A percentile compares a stretch with the other conserved stretches of the same genome.
Evolutionary conservation across 1,140 invertebrate genomes (phyloP).

Genomic region (Apis cerana): DNA sequence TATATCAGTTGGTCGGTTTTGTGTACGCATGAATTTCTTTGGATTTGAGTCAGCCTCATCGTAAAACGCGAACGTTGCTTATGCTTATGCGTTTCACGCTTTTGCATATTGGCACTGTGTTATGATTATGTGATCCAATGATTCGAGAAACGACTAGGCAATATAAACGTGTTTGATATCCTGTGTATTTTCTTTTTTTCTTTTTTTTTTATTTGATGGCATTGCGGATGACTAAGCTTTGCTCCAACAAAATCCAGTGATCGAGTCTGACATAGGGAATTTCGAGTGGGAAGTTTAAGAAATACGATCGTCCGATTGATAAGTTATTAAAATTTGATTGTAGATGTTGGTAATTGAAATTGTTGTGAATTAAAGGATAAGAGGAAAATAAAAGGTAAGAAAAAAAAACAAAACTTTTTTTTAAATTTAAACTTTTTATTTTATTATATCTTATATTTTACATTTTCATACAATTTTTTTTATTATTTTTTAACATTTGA

Average conservation of each 20-base stretch:
- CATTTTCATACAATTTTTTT: neutral
- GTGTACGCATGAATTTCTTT: conserved; percentile 12
- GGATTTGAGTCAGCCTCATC: neutral
- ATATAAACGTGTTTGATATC: neutral
- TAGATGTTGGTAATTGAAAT: neutral
- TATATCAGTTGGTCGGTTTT: conserved; percentile 20
- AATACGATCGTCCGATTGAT: neutral
- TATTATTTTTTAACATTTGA: no score
- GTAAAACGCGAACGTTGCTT: neutral
- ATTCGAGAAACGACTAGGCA: neutral
- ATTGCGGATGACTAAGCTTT: neutral
- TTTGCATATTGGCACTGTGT: neutral
- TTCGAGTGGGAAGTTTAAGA: neutral
- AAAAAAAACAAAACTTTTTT: no score
- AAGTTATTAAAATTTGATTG: neutral
- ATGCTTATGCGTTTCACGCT: neutral
- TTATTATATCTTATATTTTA: neutral
- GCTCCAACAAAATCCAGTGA: neutral
- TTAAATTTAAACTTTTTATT: neutral
- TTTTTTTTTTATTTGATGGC: neutral
- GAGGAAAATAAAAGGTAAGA: no score
- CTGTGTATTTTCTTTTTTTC: neutral
- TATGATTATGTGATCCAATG: neutral
- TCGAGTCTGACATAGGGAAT: neutral
- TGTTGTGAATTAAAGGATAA: neutral